Conservation (phyloP, 1,140 invertebrate genomes). For the Octopus bimaculoides region DNA sequence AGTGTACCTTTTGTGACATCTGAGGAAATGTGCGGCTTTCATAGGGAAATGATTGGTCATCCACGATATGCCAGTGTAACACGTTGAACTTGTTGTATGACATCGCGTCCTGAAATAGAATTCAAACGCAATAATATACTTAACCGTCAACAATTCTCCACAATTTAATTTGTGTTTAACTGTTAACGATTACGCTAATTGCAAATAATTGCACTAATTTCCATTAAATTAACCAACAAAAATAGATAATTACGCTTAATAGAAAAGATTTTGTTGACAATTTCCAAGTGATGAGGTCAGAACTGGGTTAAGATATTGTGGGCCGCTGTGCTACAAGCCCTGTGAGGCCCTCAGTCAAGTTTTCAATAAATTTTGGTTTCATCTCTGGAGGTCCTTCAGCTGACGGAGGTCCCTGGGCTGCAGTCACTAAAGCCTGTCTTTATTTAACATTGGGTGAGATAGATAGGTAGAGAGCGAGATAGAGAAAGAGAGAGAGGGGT, state of each 20-base stretch:
- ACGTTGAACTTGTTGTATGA: conserved; percentile 56
- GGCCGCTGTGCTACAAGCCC: no score
- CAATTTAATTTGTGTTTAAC: not conserved
- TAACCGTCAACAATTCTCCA: not conserved
- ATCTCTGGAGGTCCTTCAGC: no score
- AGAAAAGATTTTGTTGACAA: not conserved
- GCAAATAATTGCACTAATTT: no score
- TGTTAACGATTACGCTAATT: not conserved
- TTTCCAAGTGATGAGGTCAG: not conserved
- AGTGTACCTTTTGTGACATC: conserved; percentile 49
- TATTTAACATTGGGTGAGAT: no score
- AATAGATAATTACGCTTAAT: not conserved
- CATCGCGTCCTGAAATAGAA: conserved; percentile 46
- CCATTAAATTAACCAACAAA: not conserved
- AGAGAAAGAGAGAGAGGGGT: no score
- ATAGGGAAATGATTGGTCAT: conserved; percentile 65
- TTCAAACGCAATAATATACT: not conserved
- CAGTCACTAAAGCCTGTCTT: no score
- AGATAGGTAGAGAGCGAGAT: no score
- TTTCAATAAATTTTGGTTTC: no score
- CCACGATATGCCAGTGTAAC: conserved; percentile 68
- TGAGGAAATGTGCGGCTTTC: conserved; percentile 60
- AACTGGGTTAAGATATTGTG: no score
- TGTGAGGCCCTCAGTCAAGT: no score
- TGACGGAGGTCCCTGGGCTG: no score